Evolutionary conservation across 2,113 vertebrate genomes (phyloP).

Genomic region (Phoxinus phoxinus): DNA sequence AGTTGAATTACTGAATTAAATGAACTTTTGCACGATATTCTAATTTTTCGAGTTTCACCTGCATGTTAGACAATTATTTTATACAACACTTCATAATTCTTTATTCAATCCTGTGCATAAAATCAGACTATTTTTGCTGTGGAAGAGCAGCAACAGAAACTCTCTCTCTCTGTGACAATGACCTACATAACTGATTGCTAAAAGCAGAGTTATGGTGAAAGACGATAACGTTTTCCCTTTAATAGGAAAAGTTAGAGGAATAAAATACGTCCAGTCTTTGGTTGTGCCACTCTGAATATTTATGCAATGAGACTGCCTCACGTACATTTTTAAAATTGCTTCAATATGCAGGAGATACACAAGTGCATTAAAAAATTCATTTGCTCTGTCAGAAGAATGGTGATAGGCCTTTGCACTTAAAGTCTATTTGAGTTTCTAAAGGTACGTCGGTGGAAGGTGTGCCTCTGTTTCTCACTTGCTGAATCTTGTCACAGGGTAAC

Average conservation of each 20-base stretch:
- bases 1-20: too few relatives aligned
- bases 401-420: constrained; percentile 21
- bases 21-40: too few relatives aligned
- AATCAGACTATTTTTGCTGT: neutral
- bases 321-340: constrained; percentile 53
- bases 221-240: neutral
- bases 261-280: constrained; percentile 29
- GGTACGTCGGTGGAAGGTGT: neutral
- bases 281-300: constrained; percentile 59
- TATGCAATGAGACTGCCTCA: constrained; percentile 44
- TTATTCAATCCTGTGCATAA: neutral
- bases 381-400: constrained; percentile 56
- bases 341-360: constrained; percentile 60
- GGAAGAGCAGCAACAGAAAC: neutral
- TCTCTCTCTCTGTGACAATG: neutral
- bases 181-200: neutral
- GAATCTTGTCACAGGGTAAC: neutral
- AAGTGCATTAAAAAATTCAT: constrained; percentile 70
- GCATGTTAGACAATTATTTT: neutral
- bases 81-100: neutral
- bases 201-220: neutral
- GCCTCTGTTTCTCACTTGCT: neutral
- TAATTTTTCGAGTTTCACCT: too few relatives aligned
- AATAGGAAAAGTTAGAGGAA: neutral
- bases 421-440: constrained; percentile 6